Base-by-base conservation (phyloP, 2,888 invertebrate species). In the Ochropleura leucogaster region DNA sequence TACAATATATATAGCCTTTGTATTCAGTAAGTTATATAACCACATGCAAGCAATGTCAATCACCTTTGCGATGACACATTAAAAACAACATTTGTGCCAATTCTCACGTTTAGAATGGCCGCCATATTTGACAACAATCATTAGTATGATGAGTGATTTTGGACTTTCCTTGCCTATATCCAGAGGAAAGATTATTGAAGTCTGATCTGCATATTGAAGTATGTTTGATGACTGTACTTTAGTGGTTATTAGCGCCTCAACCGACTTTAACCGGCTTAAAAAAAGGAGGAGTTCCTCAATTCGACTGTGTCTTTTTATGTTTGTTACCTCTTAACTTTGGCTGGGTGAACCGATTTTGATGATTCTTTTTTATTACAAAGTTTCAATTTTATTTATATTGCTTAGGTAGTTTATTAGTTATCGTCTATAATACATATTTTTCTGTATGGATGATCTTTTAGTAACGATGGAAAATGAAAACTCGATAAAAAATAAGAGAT, bases 1-100 rank as follows among this genome's bases (percentile, higher is more conserved):
- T 3, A n/a, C 46, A 9, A 46, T 46, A 60, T 30, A 9, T n/a
- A 20, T 44, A 18, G 49, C n/a, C 42, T n/a, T n/a, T n/a, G 9
- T 16, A 40, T 40, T 46, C 20, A 40, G 10, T 44, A 14, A 51
- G 59, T 75, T 75, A 79, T 62, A 70, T 78, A 76, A 76, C 62
- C 5, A 63, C 10, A 63, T 49, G 47, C 10, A 67, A 44, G 75
- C 64, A 55, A 63, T 63, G 80, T 74, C 77, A 80, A 57, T 76
- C 65, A 76, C 65, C 82, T 82, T 66, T 53, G 14, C 55, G 69
- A 82, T 79, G 82, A 79, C 82, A 57, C 57, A 63, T 63, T 63
- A 78, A 78, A 67, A 53, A 63, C 46, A 4, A n/a, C 46, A 16
- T 80, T 80, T 67, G 66, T 80, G 67, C 66, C n/a, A 78, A 57